Evolutionary conservation across 2,888 invertebrate species (phyloP), one percentile per base, ranked within the genome.

Genomic region (Chymomyza fuscimana): DNA sequence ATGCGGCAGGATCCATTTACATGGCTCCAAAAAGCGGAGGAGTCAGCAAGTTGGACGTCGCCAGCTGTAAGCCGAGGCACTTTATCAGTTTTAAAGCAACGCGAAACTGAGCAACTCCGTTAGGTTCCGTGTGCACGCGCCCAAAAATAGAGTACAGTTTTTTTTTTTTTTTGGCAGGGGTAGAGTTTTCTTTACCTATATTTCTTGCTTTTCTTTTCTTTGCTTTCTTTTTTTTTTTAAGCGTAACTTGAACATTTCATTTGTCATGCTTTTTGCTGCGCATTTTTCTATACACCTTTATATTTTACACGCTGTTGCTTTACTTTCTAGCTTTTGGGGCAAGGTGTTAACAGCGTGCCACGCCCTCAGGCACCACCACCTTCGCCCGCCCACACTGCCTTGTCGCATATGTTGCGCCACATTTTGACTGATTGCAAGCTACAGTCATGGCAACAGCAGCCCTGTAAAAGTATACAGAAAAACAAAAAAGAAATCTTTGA

Each of bases 161-260:
- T 61, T 15, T 5, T 52, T 63, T 65, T 50, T 65, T 56, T 66
- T 32, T 68, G 63, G 32, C 2, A 25, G 9, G 50, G 54, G 5
- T 19, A 46, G n/a, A 58, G 19, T 58, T 22, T 15, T 61, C 70
- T 65, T 46, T 76, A 62, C 10, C 59, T 29, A 59, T 32, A 61
- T 25, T 61, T 32, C 25, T 40, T 10, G 40, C 50, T 67, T 71
- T 56, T 71, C 12, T 16, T 66, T 36, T 59, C 71, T 69, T 32
- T 0, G 32, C 32, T 7, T 32, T 32, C 7, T 36, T 52, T 63
- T 70, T 78, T 74, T 70, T 77, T 79, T 77, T 74, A 79, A 86
- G 84, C 86, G 84, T 74, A 81, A 84, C 82, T 84, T 85, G 87
- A 88, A 84, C 87, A 88, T 85, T 84, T 86, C 85, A 88, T 85